Conservation (phyloP, 2,113 vertebrate species). For the Axis porcinus region DNA sequence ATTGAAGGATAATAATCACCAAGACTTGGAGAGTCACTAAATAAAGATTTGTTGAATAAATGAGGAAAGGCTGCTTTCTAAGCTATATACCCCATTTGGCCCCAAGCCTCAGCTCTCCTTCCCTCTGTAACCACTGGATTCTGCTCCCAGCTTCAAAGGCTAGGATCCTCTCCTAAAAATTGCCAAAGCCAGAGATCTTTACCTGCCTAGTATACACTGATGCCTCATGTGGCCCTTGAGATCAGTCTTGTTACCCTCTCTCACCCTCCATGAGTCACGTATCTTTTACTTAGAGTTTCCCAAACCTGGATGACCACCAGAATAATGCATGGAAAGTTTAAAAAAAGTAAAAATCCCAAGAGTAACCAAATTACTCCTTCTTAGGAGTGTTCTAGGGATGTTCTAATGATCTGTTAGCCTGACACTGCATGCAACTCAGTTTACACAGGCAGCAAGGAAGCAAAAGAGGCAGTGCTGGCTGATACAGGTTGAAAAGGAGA, state of each 20-base stretch:
- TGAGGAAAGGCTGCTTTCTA: constrained; percentile 3
- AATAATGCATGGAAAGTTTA: background rate
- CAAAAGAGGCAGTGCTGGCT: constrained; percentile 36
- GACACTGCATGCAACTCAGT: background rate
- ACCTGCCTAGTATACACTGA: background rate
- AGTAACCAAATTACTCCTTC: background rate
- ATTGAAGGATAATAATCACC: background rate
- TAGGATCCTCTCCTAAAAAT: background rate
- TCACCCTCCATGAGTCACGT: background rate
- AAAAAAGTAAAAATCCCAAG: background rate
- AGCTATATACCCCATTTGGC: background rate
- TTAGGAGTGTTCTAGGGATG: background rate
- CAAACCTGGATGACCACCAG: background rate
- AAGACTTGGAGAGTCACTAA: constrained; percentile 10
- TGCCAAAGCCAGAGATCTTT: background rate
- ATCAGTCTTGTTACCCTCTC: background rate
- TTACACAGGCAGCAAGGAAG: background rate
- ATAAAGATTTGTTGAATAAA: constrained; percentile 17
- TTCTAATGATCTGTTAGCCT: background rate
- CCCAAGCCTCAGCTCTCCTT: background rate
- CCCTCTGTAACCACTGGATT: background rate
- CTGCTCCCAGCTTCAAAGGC: background rate
- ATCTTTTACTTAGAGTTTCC: background rate
- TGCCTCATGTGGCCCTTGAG: background rate
- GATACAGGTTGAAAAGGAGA: constrained; percentile 75